Evolutionary conservation across 1,140 invertebrate species (phyloP), one percentile per base, ranked within the genome.

Genomic region (Platyura marginata): DNA sequence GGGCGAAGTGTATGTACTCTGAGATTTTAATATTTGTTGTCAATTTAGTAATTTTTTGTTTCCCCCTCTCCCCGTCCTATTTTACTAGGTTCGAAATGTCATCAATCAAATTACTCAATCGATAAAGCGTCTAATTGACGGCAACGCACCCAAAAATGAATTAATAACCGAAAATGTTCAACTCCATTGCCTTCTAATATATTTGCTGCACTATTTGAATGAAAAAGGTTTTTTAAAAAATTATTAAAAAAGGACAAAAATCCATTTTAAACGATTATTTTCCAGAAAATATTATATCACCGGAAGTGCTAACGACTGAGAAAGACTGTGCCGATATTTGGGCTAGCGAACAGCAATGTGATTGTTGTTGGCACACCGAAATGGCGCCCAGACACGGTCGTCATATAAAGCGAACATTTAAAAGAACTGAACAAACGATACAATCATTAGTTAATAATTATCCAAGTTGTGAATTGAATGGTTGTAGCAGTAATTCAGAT

Each of bases 301-400:
- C 57, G 5, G 52, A 60, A 32, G 45, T 53, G 1, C 40, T 65
- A 0, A 61, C 62, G 19, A 67, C 67, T 2, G 72, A 76, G 41
- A 57, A 56, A 2, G 61, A 70, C 15, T 75, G 70, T 44, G 52
- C 61, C 0, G 60, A 64, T 40, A 57, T 68, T 29, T 78, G 74
- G 74, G 42, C 51, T 10, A 41, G 53, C 42, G 58, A 63, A 38
- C 47, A 52, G 13, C 45, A 49, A 11, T 70, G 68, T 44, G 45
- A 46, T 29, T 70, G 67, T 43, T 45, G 55, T 4, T 68, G 64
- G 59, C 58, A 64, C 43, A 44, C 53, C 43, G 25, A 29, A 13
- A 29, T 8, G 25, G 25, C 13, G 25, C 13, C 25, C 6, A 6
- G 25, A 29, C 25, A 29, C 6, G 6, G 13, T 8, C 25, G 25